Conservation (phyloP, 2,113 vertebrate genomes). For the Willisornis vidua region DNA sequence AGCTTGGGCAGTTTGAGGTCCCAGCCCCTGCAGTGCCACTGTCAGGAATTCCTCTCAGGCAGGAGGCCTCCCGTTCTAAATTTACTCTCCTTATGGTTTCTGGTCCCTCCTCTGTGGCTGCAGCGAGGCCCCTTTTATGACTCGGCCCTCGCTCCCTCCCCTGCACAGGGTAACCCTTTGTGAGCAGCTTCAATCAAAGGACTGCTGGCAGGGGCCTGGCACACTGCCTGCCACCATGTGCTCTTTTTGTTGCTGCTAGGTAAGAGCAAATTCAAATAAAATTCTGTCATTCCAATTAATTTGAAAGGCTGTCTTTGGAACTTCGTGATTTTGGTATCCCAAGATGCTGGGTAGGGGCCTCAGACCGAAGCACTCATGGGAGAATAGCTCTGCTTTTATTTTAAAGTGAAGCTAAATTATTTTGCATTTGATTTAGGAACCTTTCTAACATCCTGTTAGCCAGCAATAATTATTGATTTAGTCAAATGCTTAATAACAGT, state of each 20-base stretch:
- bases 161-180: background rate
- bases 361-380: background rate
- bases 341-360: background rate
- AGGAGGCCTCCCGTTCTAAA: slow-evolving; percentile 38
- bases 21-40: background rate
- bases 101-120: slow-evolving; percentile 28
- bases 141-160: background rate
- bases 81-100: slow-evolving; percentile 50
- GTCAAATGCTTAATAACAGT: background rate
- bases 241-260: background rate
- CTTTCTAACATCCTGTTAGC: background rate
- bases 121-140: slow-evolving; percentile 29
- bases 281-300: background rate
- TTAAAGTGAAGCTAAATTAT: background rate
- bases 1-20: slow-evolving; percentile 40
- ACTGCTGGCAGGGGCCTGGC: background rate
- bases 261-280: background rate
- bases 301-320: slow-evolving; percentile 3
- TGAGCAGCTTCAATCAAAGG: background rate
- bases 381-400: background rate
- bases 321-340: background rate
- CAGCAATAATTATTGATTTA: background rate
- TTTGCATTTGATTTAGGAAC: background rate
- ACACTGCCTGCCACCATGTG: background rate
- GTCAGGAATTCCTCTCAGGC: slow-evolving; percentile 50